A percentile compares a stretch with the other conserved stretches of the same genome.
Evolutionary conservation across 2,113 vertebrate species (phyloP).

Genomic region (Anseranas semipalmata): DNA sequence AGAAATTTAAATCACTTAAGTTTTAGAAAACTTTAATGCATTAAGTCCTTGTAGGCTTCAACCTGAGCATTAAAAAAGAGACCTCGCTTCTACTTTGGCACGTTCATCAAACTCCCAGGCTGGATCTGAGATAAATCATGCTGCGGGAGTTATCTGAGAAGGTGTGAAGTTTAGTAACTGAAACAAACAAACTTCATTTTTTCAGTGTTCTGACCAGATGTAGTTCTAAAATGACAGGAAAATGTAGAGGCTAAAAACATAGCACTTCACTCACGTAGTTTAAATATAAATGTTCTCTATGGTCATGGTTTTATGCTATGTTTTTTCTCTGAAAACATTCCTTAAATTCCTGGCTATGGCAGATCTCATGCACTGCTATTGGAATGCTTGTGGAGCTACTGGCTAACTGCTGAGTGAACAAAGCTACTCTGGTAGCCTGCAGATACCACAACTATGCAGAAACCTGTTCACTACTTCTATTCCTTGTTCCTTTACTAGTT

Average conservation of each 20-base stretch:
- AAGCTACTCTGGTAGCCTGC: neutral
- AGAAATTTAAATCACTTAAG: neutral
- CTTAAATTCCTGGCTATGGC: neutral
- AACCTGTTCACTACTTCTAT: neutral
- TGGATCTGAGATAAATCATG: neutral
- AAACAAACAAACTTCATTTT: neutral
- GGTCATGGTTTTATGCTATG: neutral
- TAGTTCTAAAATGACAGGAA: neutral
- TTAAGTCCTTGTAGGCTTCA: neutral
- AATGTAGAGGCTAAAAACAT: neutral
- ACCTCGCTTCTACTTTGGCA: neutral
- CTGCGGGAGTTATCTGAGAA: neutral
- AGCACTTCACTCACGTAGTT: neutral
- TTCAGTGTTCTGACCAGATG: neutral
- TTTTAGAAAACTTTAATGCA: neutral
- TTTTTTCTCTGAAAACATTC: neutral
- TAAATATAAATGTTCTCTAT: neutral
- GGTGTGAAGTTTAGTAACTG: neutral
- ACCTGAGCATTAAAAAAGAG: neutral
- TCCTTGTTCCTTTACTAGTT: neutral
- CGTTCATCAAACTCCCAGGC: rapidly evolving
- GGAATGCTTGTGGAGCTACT: neutral
- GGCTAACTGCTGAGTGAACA: neutral
- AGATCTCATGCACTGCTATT: neutral
- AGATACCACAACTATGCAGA: neutral